phyloP scores from a whole-genome alignment of 2,888 invertebrate species.

The Lithosia quadra region DNA sequence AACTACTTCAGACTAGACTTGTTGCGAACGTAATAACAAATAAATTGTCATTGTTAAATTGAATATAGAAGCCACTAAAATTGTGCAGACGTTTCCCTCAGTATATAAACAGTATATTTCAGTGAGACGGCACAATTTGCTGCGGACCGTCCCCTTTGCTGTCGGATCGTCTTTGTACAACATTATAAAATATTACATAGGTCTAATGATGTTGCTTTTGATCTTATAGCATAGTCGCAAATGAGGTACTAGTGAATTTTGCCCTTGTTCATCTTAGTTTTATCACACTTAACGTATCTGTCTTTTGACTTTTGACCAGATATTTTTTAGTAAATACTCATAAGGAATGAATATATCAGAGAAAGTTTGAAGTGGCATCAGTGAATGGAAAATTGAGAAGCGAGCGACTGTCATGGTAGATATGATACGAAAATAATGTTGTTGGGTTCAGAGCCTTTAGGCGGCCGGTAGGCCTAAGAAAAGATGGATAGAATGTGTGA shows the following conservation, averaged over 20 bases:
- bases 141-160: constrained; percentile 54
- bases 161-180: constrained; percentile 51
- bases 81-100: constrained; percentile 33
- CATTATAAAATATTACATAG: constrained; percentile 46
- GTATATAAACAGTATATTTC: constrained; percentile 52
- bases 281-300: too few species aligned
- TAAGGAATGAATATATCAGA: too few species aligned
- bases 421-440: too few species aligned
- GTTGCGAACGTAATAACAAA: constrained; percentile 9
- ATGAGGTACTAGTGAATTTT: constrained; percentile 25
- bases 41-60: constrained; percentile 9
- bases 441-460: too few species aligned
- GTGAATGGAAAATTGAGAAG: too few species aligned
- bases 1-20: constrained; percentile 57
- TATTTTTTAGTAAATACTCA: too few species aligned
- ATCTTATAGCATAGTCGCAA: constrained; percentile 27
- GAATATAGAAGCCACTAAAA: constrained; percentile 6
- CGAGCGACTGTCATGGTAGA: too few species aligned
- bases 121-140: constrained; percentile 52
- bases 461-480: too few species aligned
- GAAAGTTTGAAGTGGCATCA: too few species aligned
- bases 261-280: too few species aligned
- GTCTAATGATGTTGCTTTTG: constrained; percentile 40
- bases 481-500: too few species aligned
- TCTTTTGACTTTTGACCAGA: too few species aligned